Evolutionary conservation across 2,113 vertebrate genomes (phyloP).

Genomic region (Sinocyclocheilus rhinocerous): DNA sequence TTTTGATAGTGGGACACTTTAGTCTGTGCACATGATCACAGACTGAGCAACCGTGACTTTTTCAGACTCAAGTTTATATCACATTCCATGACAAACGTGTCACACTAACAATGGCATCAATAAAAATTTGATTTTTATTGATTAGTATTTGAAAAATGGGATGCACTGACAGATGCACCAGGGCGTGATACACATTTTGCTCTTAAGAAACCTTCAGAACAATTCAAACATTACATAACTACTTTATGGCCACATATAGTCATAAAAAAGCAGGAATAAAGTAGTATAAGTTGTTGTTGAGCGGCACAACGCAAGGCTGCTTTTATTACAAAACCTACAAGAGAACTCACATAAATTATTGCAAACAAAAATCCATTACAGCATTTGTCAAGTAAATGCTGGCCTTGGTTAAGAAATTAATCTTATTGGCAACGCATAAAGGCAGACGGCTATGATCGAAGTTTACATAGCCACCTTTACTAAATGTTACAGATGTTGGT

Average conservation of each 20-base stretch:
- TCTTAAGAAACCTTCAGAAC: not conserved
- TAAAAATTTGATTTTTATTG: not conserved
- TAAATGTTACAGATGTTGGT: not conserved
- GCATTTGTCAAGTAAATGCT: not conserved
- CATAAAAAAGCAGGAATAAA: slow-evolving; percentile 64
- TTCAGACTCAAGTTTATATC: not conserved
- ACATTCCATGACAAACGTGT: not conserved
- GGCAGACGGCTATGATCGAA: not conserved
- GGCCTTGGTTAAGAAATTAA: not conserved
- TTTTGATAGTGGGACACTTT: slow-evolving; percentile 23
- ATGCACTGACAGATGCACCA: not conserved
- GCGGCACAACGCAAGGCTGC: not conserved
- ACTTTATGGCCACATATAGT: slow-evolving; percentile 57
- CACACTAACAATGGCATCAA: not conserved
- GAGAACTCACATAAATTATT: slow-evolving; percentile 13
- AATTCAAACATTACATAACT: slow-evolving; percentile 47
- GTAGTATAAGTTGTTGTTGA: not conserved
- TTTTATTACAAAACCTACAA: not conserved
- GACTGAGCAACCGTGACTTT: slow-evolving; percentile 61
- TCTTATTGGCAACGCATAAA: not conserved
- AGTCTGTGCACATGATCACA: slow-evolving; percentile 51
- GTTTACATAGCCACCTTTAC: slow-evolving; percentile 24
- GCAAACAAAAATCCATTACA: not conserved
- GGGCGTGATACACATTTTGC: not conserved
- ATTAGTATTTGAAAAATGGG: not conserved